Percentiles rank a stretch among this genome's conserved stretches.
Evolutionary conservation across 2,888 invertebrate species (phyloP).

Genomic region (Leucoma salicis): DNA sequence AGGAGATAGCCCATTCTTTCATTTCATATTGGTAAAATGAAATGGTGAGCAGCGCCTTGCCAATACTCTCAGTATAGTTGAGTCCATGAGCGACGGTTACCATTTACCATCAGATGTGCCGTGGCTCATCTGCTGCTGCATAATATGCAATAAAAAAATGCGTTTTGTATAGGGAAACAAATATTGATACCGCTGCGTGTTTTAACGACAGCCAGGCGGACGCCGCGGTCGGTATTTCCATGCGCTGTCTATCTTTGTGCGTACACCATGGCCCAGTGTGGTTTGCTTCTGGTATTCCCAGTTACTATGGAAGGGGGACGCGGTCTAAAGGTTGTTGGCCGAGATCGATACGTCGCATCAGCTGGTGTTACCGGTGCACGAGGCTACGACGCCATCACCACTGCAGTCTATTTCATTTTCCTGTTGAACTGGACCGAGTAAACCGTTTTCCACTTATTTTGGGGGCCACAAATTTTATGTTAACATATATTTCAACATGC

Average conservation of each 20-base stretch:
- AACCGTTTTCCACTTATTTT: too few species aligned
- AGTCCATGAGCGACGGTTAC: too few species aligned
- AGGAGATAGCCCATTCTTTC: too few species aligned
- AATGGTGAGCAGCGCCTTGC: too few species aligned
- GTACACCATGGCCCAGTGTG: slow-evolving; percentile 48
- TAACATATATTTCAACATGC: slow-evolving; percentile 5
- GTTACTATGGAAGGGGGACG: slow-evolving; percentile 70
- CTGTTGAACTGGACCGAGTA: slow-evolving; percentile 25
- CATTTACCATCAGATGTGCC: too few species aligned
- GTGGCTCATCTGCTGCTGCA: too few species aligned
- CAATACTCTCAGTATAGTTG: too few species aligned
- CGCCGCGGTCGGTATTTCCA: slow-evolving; percentile 69
- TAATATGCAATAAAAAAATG: slow-evolving; percentile 1
- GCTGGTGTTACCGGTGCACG: slow-evolving; percentile 64
- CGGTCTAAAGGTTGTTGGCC: slow-evolving; percentile 73
- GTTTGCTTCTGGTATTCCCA: slow-evolving; percentile 74
- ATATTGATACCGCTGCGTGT: not conserved
- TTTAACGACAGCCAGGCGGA: slow-evolving; percentile 51
- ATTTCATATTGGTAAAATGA: too few species aligned
- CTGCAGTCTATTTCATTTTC: slow-evolving; percentile 47
- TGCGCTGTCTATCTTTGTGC: slow-evolving; percentile 33
- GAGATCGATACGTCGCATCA: slow-evolving; percentile 72
- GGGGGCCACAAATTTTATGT: too few species aligned
- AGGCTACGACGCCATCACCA: slow-evolving; percentile 61
- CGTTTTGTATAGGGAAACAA: not conserved